phyloP scores from a whole-genome alignment of 2,113 vertebrate species.

The Macheiramphus alcinus region DNA sequence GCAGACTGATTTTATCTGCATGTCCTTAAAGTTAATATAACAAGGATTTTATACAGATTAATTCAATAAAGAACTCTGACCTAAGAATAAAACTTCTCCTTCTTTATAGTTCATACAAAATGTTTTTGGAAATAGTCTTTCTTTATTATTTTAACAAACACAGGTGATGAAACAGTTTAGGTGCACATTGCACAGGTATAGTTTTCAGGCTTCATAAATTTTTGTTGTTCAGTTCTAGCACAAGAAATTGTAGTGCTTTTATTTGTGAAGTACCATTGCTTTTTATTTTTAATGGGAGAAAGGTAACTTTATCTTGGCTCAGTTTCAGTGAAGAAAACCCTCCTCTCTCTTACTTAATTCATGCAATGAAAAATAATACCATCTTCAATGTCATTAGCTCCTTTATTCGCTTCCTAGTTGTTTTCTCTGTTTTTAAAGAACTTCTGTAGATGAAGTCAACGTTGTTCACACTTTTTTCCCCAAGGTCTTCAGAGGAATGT shows the following conservation, averaged over 20 bases:
- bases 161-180: not conserved
- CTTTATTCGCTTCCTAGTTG: not conserved
- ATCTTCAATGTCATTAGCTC: not conserved
- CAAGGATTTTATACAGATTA: not conserved
- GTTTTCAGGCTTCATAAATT: slow-evolving; percentile 2
- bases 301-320: not conserved
- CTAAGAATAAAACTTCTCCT: not conserved
- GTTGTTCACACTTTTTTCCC: not conserved
- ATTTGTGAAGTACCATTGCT: not conserved
- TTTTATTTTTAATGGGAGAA: not conserved
- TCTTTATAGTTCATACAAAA: not conserved
- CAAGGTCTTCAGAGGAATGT: not conserved
- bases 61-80: not conserved
- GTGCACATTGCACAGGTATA: not conserved
- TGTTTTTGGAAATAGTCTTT: not conserved
- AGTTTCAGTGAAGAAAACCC: not conserved
- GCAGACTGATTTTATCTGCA: not conserved
- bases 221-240: not conserved
- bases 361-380: not conserved
- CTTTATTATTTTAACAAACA: not conserved
- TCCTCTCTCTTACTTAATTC: not conserved
- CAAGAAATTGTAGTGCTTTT: not conserved
- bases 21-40: not conserved
- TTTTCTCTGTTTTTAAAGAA: not conserved
- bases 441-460: not conserved